Conservation (phyloP, 2,888 invertebrate genomes). For the Heliconius hortense region DNA sequence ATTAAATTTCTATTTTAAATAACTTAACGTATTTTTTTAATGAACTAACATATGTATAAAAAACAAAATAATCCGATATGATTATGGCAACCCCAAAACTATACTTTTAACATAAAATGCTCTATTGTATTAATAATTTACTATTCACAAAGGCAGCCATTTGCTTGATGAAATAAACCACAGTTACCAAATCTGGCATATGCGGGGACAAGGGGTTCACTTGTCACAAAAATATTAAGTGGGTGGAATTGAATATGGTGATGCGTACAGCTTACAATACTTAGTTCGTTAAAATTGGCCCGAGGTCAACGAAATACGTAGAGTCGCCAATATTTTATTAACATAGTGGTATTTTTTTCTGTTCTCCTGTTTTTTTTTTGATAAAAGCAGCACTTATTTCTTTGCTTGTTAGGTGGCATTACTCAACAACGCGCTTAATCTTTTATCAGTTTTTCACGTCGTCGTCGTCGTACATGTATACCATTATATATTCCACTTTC, state of each 20-base stretch:
- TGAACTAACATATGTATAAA: background rate
- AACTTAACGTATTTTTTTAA: background rate
- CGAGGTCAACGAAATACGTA: constrained; percentile 33
- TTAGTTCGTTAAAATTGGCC: constrained; percentile 70
- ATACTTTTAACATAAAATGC: constrained; percentile 12
- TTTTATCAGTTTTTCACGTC: too few relatives aligned
- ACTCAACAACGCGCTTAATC: too few relatives aligned
- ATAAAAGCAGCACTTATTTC: too few relatives aligned
- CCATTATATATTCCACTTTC: too few relatives aligned
- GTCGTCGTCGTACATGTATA: too few relatives aligned
- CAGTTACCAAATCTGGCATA: constrained; percentile 62
- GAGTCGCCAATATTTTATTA: constrained; percentile 1
- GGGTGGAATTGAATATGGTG: constrained; percentile 74
- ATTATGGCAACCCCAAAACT: constrained; percentile 14
- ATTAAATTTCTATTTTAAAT: background rate
- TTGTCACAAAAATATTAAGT: constrained; percentile 68
- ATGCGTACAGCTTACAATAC: constrained; percentile 62
- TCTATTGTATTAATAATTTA: constrained; percentile 28
- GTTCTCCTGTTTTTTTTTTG: background rate
- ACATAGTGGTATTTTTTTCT: background rate
- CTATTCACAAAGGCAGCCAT: constrained; percentile 34
- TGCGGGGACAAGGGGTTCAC: constrained; percentile 63
- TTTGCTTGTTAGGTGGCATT: too few relatives aligned
- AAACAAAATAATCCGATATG: constrained; percentile 7
- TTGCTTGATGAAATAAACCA: constrained; percentile 43